These are phyloP conservation scores for Hippocampus mohnikei DNA, from an alignment of 2,113 vertebrate genomes.

Conservation along the genomic window DNA sequence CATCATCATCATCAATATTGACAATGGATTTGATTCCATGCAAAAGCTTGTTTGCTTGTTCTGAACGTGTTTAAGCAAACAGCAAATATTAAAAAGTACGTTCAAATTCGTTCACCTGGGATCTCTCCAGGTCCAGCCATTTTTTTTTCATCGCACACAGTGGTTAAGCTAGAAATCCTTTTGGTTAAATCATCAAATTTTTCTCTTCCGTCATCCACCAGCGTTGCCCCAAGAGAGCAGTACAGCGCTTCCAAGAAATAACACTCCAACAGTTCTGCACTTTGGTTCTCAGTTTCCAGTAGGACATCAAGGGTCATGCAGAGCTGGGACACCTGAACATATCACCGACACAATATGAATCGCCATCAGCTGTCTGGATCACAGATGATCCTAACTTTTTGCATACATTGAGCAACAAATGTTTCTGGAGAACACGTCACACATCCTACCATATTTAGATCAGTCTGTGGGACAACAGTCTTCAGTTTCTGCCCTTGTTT, in stretches of 20 bases:
- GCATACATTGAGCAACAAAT: background rate
- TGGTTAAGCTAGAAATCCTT: slow-evolving; percentile 74
- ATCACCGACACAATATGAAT: slow-evolving; percentile 1
- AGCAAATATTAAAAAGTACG: background rate
- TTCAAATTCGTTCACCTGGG: slow-evolving; percentile 75
- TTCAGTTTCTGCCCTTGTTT: slow-evolving; percentile 81
- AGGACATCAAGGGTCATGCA: slow-evolving; percentile 81
- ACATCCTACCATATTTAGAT: slow-evolving; percentile 88
- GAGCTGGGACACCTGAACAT: slow-evolving; percentile 82
- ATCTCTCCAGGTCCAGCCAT: slow-evolving; percentile 82
- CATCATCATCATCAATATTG: background rate
- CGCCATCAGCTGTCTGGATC: background rate
- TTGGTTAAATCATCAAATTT: slow-evolving; percentile 87
- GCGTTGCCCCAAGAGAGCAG: slow-evolving; percentile 83
- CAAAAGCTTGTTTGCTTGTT: background rate
- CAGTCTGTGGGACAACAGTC: slow-evolving; percentile 88
- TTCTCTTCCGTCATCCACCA: slow-evolving; percentile 75
- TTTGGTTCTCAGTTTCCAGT: slow-evolving; percentile 65
- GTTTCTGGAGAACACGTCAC: background rate
- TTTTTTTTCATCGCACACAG: slow-evolving; percentile 59
- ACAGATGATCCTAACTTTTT: background rate
- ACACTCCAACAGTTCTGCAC: slow-evolving; percentile 81
- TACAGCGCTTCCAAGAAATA: slow-evolving; percentile 91
- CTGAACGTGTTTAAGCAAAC: background rate
- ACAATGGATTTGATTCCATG: background rate